phyloP scores from a whole-genome alignment of 1,140 invertebrate species.

The Ephestia elutella region DNA sequence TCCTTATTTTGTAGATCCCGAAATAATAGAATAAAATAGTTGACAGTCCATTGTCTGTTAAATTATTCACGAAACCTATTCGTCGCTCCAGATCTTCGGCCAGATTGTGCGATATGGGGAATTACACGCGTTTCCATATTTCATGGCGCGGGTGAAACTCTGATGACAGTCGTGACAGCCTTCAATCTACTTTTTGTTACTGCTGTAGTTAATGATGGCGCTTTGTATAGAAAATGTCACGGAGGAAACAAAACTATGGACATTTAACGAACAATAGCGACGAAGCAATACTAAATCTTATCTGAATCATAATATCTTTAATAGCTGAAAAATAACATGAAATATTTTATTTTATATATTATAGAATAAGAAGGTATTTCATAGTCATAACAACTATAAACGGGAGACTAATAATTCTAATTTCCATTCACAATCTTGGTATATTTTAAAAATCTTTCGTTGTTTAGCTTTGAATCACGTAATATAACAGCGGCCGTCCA shows the following conservation, averaged over 20 bases:
- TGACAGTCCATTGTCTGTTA: conserved; percentile 60
- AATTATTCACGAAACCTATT: conserved; percentile 67
- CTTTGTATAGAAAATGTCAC: conserved; percentile 13
- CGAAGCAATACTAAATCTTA: background rate
- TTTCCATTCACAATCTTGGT: too few relatives aligned
- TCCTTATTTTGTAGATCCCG: conserved; percentile 9
- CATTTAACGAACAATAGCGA: background rate
- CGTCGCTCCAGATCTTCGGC: conserved; percentile 51
- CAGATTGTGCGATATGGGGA: conserved; percentile 60
- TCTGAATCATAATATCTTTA: too few relatives aligned
- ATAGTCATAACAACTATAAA: too few relatives aligned
- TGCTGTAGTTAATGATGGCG: conserved; percentile 33
- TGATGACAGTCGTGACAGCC: conserved; percentile 65
- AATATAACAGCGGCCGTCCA: conserved; percentile 42
- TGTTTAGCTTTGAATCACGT: conserved; percentile 41
- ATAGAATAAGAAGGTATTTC: too few relatives aligned
- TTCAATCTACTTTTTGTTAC: conserved; percentile 37
- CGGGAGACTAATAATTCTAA: too few relatives aligned
- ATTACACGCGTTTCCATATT: conserved; percentile 57
- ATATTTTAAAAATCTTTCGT: too few relatives aligned
- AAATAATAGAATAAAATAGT: conserved; percentile 51
- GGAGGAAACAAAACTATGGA: background rate
- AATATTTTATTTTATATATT: too few relatives aligned
- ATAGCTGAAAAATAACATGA: too few relatives aligned
- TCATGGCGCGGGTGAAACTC: conserved; percentile 37